Evolutionary conservation across 2,797 vertebrate species (phyloP), one percentile per base, ranked within the genome.

Genomic region (Podarcis lilfordi): DNA sequence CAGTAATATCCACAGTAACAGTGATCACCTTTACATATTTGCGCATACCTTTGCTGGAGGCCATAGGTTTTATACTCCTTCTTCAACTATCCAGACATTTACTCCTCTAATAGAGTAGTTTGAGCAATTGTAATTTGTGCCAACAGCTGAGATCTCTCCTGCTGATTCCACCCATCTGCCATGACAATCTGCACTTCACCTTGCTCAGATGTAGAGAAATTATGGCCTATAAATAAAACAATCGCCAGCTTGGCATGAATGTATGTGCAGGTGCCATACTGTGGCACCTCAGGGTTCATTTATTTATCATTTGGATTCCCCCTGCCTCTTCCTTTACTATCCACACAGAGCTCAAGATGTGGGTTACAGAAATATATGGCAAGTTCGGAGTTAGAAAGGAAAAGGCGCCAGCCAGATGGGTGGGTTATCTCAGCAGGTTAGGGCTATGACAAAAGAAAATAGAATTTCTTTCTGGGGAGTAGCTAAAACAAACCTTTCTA

Each of bases 191-290:
- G 59, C 10, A 45, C 32, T 64, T 0, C 69, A 84, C 50, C 74
- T 1, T 2, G 3, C 85, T 87, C 59, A 68, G 1, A 8, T 35
- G 69, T 32, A 69, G 76, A 79, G 68, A 43, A 86, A 90, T 69
- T 35, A 64, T 11, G 23, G 37, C 25, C 68, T 74, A 89, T 89
- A 89, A 89, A 89, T 89, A 80, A 74, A 74, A 59, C 23, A 27
- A 19, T 35, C 32, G 64, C 82, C 68, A 35, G 1, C 59, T 3
- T 35, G 82, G 68, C 66, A 29, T 17, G 66, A 6, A 19, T 61
- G 50, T 8, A 32, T 37, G 21, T 68, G 72, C 50, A 15, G 13
- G 82, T 15, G 40, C 40, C 27, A 74, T 37, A 61, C 2, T 4
- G 75, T 72, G 76, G n/a, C 55, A 89, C 21, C 75, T 79, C 9